Conservation (phyloP, 2,797 vertebrate genomes). For the Clamator glandarius region DNA sequence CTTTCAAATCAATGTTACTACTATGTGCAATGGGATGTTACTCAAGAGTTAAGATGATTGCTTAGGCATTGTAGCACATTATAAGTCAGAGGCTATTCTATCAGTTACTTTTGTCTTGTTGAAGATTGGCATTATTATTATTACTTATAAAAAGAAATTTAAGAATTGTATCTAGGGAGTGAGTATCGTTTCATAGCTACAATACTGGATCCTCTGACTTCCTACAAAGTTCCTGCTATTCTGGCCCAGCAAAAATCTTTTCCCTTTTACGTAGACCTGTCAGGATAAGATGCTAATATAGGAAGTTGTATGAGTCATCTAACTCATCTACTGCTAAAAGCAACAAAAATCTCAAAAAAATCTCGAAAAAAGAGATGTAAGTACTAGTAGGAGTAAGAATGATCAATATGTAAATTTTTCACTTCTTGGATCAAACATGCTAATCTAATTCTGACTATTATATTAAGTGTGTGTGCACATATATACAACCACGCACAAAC, state of each 20-base stretch:
- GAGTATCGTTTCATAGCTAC: not conserved
- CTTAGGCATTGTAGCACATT: not conserved
- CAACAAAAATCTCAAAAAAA: too few relatives aligned
- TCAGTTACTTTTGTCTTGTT: not conserved
- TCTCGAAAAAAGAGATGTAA: not conserved
- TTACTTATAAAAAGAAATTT: not conserved
- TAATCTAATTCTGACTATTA: not conserved
- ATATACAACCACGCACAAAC: not conserved
- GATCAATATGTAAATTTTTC: not conserved
- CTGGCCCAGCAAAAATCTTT: not conserved
- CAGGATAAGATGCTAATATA: not conserved
- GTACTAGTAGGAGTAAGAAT: not conserved
- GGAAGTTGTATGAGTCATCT: not conserved
- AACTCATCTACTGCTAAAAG: not conserved
- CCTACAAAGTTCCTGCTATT: not conserved
- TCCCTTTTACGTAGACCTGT: not conserved
- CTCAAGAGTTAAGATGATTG: not conserved
- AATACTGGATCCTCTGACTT: not conserved
- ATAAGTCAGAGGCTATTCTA: not conserved
- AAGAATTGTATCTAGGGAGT: not conserved
- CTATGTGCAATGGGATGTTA: not conserved
- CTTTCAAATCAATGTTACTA: conserved; percentile 47
- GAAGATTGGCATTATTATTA: not conserved
- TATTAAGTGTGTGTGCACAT: fast-evolving
- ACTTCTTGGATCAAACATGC: not conserved